Evolutionary conservation across 2,113 vertebrate species (phyloP).

Genomic region (Hipposideros armiger): DNA sequence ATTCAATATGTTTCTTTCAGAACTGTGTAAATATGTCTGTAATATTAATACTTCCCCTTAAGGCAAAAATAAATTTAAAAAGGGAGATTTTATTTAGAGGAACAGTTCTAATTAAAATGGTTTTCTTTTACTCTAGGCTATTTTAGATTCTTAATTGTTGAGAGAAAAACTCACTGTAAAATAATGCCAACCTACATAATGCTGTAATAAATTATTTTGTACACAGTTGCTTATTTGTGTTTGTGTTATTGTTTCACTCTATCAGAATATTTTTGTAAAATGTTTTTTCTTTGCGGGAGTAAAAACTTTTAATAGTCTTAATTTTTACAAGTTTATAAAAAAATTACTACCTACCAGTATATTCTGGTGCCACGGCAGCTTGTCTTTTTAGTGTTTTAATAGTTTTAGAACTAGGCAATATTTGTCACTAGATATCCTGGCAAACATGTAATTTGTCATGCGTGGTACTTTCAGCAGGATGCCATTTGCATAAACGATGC

Average conservation of each 20-base stretch:
- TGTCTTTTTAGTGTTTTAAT: slow-evolving; percentile 28
- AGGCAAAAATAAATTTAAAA: slow-evolving; percentile 82
- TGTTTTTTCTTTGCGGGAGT: background rate
- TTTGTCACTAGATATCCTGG: background rate
- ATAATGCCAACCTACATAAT: slow-evolving; percentile 87
- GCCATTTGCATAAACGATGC: background rate
- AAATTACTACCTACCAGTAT: background rate
- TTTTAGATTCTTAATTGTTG: slow-evolving; percentile 85
- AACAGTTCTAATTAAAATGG: slow-evolving; percentile 83
- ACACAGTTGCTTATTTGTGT: slow-evolving; percentile 80
- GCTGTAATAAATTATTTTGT: slow-evolving; percentile 93
- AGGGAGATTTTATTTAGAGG: slow-evolving; percentile 87
- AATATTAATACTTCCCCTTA: slow-evolving; percentile 84
- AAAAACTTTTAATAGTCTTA: slow-evolving; percentile 6
- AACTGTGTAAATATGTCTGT: slow-evolving; percentile 86
- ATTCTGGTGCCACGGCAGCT: background rate
- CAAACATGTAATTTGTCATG: background rate
- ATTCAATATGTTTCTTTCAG: slow-evolving; percentile 79
- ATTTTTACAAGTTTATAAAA: slow-evolving; percentile 41
- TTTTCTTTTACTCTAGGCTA: slow-evolving; percentile 83
- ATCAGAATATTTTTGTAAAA: slow-evolving; percentile 28
- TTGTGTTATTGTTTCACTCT: slow-evolving; percentile 56
- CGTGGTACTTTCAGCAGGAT: background rate
- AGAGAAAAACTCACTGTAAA: slow-evolving; percentile 86
- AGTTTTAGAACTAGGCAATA: background rate